Conservation (phyloP, 2,797 vertebrate species). For the Macroramphosus scolopax region DNA sequence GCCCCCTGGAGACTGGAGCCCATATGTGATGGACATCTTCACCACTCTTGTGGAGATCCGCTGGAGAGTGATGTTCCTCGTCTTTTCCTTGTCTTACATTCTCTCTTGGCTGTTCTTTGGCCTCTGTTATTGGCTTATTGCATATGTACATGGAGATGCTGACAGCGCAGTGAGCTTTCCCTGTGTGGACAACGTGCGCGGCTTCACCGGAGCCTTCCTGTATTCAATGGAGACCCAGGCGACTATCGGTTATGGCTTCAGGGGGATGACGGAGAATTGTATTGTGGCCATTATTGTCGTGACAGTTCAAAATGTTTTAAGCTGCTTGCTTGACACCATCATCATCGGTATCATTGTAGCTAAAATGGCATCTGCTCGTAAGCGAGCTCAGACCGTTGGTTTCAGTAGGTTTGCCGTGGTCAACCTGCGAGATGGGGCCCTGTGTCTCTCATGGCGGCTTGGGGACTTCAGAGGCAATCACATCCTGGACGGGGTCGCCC, state of each 20-base stretch:
- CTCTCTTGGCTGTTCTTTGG: conserved; percentile 93
- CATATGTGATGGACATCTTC: conserved; percentile 90
- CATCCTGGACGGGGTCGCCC: conserved; percentile 87
- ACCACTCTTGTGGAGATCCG: conserved; percentile 94
- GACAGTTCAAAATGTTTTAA: conserved; percentile 85
- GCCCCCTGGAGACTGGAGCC: conserved; percentile 85
- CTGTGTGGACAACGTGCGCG: conserved; percentile 86
- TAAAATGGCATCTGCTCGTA: conserved; percentile 95
- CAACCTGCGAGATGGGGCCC: conserved; percentile 80
- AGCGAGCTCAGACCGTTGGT: conserved; percentile 90
- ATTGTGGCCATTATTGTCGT: conserved; percentile 82
- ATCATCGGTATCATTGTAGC: conserved; percentile 88
- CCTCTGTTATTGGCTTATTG: conserved; percentile 90
- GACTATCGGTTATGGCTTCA: conserved; percentile 92
- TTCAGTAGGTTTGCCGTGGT: conserved; percentile 89
- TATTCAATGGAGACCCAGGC: conserved; percentile 95
- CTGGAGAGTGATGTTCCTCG: conserved; percentile 92
- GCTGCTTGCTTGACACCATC: conserved; percentile 91
- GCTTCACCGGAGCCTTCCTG: conserved; percentile 89
- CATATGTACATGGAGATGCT: conserved; percentile 83
- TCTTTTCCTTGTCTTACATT: conserved; percentile 91
- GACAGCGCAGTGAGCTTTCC: conserved; percentile 49
- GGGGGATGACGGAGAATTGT: conserved; percentile 88
- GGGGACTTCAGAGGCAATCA: conserved; percentile 93
- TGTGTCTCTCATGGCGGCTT: conserved; percentile 92